Evolutionary conservation across 2,797 vertebrate species (phyloP).

Genomic region (Anas capensis): DNA sequence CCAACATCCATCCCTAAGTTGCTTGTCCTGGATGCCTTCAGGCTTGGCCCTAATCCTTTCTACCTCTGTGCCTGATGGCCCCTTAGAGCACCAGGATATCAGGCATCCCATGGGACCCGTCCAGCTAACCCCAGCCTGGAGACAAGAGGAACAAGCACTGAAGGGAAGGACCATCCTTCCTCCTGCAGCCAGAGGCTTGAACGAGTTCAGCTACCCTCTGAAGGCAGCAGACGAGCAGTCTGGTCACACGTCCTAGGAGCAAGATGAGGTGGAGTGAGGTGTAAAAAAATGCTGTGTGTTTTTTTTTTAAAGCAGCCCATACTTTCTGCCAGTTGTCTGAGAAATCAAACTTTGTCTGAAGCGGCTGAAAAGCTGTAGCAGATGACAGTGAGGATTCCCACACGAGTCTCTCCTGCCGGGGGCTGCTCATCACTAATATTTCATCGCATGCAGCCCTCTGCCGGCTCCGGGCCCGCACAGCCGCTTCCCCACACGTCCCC

Average conservation of each 20-base stretch:
- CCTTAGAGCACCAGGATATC: not conserved
- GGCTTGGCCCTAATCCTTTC: not conserved
- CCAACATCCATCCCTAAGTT: not conserved
- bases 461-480: not conserved
- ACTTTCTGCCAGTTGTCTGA: not conserved
- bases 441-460: not conserved
- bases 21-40: not conserved
- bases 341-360: not conserved
- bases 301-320: not conserved
- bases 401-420: not conserved
- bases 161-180: not conserved
- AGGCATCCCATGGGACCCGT: accelerated
- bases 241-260: not conserved
- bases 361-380: not conserved
- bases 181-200: not conserved
- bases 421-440: not conserved
- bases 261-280: not conserved
- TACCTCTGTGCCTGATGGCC: accelerated
- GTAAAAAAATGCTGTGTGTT: not conserved
- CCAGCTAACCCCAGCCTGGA: not conserved
- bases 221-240: not conserved
- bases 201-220: not conserved
- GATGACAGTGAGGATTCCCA: not conserved
- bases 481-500: not conserved
- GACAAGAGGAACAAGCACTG: not conserved